Evolutionary conservation across 2,113 vertebrate genomes (phyloP).

Genomic region (Cyphomyrus discorhynchus): DNA sequence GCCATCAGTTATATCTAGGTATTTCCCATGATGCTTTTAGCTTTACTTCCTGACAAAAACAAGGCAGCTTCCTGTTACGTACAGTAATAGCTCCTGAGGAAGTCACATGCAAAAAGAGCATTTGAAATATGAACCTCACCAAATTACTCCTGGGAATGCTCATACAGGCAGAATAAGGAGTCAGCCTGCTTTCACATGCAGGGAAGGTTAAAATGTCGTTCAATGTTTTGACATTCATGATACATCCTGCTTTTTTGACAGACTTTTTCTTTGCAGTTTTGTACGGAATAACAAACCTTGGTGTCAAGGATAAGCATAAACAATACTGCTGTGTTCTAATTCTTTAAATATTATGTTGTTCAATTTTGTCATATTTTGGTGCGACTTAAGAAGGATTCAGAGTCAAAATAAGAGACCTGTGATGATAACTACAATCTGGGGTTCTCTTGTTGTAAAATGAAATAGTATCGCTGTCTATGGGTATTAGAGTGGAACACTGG

Average conservation of each 20-base stretch:
- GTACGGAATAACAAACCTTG: not conserved
- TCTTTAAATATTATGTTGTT: not conserved
- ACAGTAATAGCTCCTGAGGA: not conserved
- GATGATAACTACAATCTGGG: not conserved
- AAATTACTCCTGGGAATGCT: not conserved
- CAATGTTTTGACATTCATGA: not conserved
- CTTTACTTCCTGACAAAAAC: constrained; percentile 8
- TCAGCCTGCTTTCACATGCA: not conserved
- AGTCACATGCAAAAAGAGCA: not conserved
- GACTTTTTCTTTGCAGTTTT: not conserved
- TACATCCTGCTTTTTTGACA: not conserved
- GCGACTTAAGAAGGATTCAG: not conserved
- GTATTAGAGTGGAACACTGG: not conserved
- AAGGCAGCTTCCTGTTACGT: not conserved
- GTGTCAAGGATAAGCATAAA: not conserved
- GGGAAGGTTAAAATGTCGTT: not conserved
- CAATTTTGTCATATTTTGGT: not conserved
- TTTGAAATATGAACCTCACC: not conserved
- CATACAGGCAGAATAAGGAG: not conserved
- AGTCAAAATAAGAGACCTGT: not conserved
- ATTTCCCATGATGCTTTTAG: constrained; percentile 3
- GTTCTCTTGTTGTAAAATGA: not conserved
- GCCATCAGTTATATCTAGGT: not conserved
- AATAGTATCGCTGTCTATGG: not conserved
- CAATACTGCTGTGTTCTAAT: not conserved